These are phyloP conservation scores for Drosophila tripunctata DNA, from an alignment of 2,888 invertebrate genomes.

Conservation along the genomic window DNA sequence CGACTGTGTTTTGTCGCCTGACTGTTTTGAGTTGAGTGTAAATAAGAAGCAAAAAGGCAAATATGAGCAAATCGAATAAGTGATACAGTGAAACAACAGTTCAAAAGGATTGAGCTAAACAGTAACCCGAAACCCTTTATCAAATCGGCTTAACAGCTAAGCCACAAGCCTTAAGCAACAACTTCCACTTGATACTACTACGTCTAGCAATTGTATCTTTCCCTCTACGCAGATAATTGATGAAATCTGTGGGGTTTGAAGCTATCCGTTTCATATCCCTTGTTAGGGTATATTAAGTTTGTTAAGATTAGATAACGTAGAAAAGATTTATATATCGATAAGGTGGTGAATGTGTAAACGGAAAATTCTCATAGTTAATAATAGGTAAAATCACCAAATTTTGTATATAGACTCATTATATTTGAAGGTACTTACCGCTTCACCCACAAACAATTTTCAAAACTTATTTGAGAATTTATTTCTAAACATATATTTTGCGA, in stretches of 20 bases:
- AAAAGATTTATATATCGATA: no score
- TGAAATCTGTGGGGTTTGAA: conserved; percentile 36
- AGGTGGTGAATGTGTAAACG: no score
- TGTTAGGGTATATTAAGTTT: no score
- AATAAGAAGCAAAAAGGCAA: conserved; percentile 55
- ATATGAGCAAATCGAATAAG: conserved; percentile 62
- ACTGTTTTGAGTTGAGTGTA: conserved; percentile 43
- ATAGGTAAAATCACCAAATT: no score
- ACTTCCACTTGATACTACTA: conserved; percentile 2
- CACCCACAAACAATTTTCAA: no score
- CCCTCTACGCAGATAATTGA: conserved; percentile 35
- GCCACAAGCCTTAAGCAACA: conserved; percentile 25
- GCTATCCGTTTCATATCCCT: no score
- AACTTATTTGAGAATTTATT: no score
- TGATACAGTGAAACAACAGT: conserved; percentile 17
- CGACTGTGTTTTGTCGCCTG: conserved; percentile 26
- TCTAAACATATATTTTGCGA: no score
- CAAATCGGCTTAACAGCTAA: conserved; percentile 55
- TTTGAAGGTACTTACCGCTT: no score
- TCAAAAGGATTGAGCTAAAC: conserved; percentile 43
- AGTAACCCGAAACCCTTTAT: not conserved
- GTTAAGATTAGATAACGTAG: no score
- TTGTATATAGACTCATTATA: no score
- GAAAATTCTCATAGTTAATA: no score
- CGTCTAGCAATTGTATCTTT: not conserved